Percentiles rank a stretch among this genome's conserved stretches.
These are phyloP conservation scores for Sebastes matsubarae DNA, from an alignment of 2,797 vertebrate species.

Conservation along the genomic window DNA sequence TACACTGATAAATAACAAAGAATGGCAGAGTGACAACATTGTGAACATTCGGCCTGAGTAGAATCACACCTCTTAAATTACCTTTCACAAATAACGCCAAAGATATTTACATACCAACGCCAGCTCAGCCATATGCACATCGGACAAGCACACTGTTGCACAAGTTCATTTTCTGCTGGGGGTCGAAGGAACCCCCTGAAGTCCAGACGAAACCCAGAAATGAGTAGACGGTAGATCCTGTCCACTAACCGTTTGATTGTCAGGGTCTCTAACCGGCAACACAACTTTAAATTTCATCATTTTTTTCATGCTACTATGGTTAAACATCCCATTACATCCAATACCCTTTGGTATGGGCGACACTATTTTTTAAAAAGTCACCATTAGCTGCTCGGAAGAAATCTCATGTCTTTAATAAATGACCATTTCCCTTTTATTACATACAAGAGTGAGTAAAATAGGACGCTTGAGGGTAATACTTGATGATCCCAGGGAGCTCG, in stretches of 20 bases:
- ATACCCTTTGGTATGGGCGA: not conserved
- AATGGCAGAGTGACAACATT: constrained; percentile 60
- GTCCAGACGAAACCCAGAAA: constrained; percentile 48
- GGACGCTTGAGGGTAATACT: constrained; percentile 33
- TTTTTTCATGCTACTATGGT: constrained; percentile 16
- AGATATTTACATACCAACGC: constrained; percentile 84
- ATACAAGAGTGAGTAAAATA: constrained; percentile 37
- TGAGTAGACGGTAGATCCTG: constrained; percentile 9
- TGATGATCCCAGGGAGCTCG: constrained; percentile 8
- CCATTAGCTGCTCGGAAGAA: constrained; percentile 72
- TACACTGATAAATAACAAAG: constrained; percentile 81
- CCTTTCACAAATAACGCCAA: constrained; percentile 79
- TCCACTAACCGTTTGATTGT: constrained; percentile 7
- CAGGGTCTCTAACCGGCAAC: constrained; percentile 18
- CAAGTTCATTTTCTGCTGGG: constrained; percentile 40
- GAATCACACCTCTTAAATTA: constrained; percentile 78
- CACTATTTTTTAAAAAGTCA: constrained; percentile 37
- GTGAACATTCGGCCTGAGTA: constrained; percentile 76
- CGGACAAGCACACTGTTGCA: constrained; percentile 37
- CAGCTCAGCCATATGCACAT: constrained; percentile 59
- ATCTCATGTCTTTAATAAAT: constrained; percentile 44
- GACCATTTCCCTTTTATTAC: constrained; percentile 55
- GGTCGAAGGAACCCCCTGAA: constrained; percentile 16
- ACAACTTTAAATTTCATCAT: constrained; percentile 21
- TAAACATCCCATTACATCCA: constrained; percentile 34